Base-by-base conservation (phyloP, 1,140 invertebrate genomes). In the Lineus longissimus region DNA sequence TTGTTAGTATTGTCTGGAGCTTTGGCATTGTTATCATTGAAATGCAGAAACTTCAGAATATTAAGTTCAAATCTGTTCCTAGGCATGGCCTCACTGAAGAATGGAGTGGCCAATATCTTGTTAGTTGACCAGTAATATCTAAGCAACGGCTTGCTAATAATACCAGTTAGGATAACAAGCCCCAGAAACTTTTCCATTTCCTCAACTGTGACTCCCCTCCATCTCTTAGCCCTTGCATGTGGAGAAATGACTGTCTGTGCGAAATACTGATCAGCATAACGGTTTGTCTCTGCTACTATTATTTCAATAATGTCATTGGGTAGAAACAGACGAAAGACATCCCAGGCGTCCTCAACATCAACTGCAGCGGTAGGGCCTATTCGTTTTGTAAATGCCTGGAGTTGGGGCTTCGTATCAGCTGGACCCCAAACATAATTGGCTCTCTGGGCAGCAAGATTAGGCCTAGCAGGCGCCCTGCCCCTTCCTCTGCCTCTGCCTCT, bases 161-260 rank as follows among this genome's bases (percentile, higher is more conserved):
- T 25, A 7, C 56, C 56, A 19, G 29, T 58, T 29, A 58, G 19
- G 19, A 58, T 27, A 29, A 58, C 9, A 6, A 58, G 19, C 13
- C 56, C 56, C 56, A 58, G 11, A 27, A 9, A 58, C 56, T 58
- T 11, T 33, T 30, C 29, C 56, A 58, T 58, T 58, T 58, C 56
- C 9, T 19, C 19, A 29, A 19, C 9, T 29, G 13, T 58, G 9
- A 29, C 17, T 58, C 29, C 7, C 25, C 56, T 11, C 40, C 40
- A 43, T 19, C 19, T 19, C 40, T 19, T 43, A 19, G 40, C 40
- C 19, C 40, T 43, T 43, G 40, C 11, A 43, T 43, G 11, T 43
- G 40, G 40, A 11, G 40, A 43, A 19, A 43, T 11, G 19, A 43
- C 40, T 13, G 40, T 43, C 11, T 11, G 11, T 43, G 40, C 40